A percentile compares a stretch with the other conserved stretches of the same genome.
Evolutionary conservation across 2,888 invertebrate species (phyloP).

Genomic region (Tachina lurida): DNA sequence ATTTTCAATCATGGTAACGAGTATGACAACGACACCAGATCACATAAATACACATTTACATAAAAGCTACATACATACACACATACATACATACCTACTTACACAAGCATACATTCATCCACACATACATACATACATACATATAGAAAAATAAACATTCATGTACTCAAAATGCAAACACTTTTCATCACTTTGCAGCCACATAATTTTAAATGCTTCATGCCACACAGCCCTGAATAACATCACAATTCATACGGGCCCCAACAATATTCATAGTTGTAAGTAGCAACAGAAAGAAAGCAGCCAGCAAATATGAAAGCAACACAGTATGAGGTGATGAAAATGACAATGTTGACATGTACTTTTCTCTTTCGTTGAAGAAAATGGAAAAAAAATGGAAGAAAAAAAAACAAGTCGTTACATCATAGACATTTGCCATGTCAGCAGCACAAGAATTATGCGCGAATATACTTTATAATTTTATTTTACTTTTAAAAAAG

Average conservation of each 20-base stretch:
- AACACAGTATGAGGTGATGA: slow-evolving; percentile 68
- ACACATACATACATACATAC: neutral
- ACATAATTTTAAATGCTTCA: slow-evolving; percentile 49
- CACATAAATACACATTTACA: slow-evolving; percentile 52
- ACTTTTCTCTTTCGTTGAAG: slow-evolving; percentile 45
- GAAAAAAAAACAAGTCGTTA: slow-evolving; percentile 21
- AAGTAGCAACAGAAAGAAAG: slow-evolving; percentile 32
- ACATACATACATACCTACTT: neutral
- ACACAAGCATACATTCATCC: neutral
- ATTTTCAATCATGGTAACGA: slow-evolving; percentile 72
- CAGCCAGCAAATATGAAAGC: slow-evolving; percentile 19
- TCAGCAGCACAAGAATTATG: slow-evolving; percentile 69
- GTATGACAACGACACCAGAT: slow-evolving; percentile 65
- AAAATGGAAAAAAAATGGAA: neutral
- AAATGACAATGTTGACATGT: slow-evolving; percentile 68
- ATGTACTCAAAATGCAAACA: slow-evolving; percentile 53
- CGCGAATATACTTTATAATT: slow-evolving; percentile 56
- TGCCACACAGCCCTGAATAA: slow-evolving; percentile 32
- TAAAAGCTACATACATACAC: slow-evolving; percentile 2
- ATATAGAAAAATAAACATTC: slow-evolving; percentile 33
- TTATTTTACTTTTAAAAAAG: slow-evolving; percentile 21
- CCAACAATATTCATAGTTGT: neutral
- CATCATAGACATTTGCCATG: slow-evolving; percentile 69
- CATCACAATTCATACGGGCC: slow-evolving; percentile 11
- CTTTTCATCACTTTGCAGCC: slow-evolving; percentile 64